These are phyloP conservation scores for Melospiza georgiana DNA, from an alignment of 2,113 vertebrate species.

Conservation along the genomic window DNA sequence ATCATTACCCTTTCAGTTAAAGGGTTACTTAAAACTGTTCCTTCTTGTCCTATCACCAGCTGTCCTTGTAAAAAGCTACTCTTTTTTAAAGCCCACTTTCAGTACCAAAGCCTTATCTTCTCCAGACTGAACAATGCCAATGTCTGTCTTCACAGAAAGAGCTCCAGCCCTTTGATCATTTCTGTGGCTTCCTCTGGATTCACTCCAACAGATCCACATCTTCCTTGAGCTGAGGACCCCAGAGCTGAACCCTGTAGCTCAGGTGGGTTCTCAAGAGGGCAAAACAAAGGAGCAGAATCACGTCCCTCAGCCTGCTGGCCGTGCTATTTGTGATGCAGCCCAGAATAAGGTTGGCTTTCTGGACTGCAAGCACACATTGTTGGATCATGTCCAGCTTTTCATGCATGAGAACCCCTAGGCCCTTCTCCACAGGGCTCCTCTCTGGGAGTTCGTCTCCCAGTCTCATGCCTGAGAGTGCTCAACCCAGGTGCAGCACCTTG, in stretches of 20 bases:
- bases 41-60: neutral
- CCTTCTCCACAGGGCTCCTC: neutral
- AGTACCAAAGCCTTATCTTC: neutral
- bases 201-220: neutral
- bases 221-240: neutral
- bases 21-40: neutral
- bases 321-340: accelerated
- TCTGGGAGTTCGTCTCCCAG: neutral
- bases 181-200: neutral
- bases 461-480: neutral
- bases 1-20: neutral
- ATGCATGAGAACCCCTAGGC: neutral
- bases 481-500: no score
- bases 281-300: neutral
- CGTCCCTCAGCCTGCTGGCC: accelerated
- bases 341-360: neutral
- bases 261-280: neutral
- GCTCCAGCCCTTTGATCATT: neutral
- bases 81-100: neutral
- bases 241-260: accelerated
- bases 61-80: neutral
- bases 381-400: neutral
- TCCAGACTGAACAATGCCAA: neutral
- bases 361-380: no score
- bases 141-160: neutral